Conservation (phyloP, 2,797 vertebrate genomes). For the Microhierax caerulescens region DNA sequence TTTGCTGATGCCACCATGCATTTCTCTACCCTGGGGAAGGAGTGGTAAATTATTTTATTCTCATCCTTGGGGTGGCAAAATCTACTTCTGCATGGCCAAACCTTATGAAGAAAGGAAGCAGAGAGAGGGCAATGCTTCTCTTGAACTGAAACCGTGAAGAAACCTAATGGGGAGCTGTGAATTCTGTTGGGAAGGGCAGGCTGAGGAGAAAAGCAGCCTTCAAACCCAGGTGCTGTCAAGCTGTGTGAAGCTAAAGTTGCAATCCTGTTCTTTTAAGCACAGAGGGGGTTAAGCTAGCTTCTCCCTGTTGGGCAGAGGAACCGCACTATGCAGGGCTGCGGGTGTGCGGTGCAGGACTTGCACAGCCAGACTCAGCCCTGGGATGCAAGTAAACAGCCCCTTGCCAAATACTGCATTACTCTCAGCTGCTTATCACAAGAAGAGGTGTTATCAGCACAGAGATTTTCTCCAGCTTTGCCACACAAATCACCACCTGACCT, state of each 20-base stretch:
- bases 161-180: not conserved
- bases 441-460: fast-evolving
- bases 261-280: not conserved
- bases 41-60: not conserved
- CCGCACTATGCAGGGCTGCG: fast-evolving
- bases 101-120: not conserved
- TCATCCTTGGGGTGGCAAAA: not conserved
- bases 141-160: not conserved
- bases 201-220: not conserved
- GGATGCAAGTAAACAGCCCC: not conserved
- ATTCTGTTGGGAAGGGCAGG: not conserved
- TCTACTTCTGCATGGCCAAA: not conserved
- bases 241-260: not conserved
- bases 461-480: not conserved
- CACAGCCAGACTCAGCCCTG: not conserved
- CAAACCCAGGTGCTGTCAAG: not conserved
- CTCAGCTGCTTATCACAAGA: not conserved
- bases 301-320: not conserved
- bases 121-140: not conserved
- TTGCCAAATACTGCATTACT: not conserved
- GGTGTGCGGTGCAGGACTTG: too few species aligned
- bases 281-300: fast-evolving
- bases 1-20: not conserved
- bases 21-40: not conserved
- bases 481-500: not conserved